phyloP scores from a whole-genome alignment of 2,113 vertebrate species.

The Pelodiscus sinensis region DNA sequence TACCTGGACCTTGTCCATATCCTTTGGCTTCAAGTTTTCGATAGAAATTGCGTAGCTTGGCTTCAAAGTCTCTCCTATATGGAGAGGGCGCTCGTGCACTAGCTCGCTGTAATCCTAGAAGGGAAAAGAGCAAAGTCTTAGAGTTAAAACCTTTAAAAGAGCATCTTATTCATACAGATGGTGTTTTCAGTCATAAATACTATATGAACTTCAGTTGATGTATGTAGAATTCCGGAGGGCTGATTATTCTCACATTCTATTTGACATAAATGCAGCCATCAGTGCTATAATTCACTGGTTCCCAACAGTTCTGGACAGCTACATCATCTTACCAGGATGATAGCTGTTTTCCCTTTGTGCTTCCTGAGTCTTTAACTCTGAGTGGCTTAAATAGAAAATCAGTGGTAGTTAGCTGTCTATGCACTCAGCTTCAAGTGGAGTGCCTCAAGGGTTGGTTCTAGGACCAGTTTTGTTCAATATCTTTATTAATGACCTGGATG shows the following conservation, averaged over 20 bases:
- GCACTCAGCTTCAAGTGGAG: background rate
- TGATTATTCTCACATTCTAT: background rate
- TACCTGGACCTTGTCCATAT: constrained; percentile 96
- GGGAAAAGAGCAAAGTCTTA: constrained; percentile 26
- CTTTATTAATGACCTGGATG: too few relatives aligned
- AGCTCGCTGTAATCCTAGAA: constrained; percentile 90
- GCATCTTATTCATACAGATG: background rate
- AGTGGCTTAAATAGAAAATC: background rate
- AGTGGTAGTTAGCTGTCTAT: background rate
- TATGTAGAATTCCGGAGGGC: background rate
- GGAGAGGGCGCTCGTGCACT: constrained; percentile 93
- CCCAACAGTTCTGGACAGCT: background rate
- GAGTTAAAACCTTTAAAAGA: background rate
- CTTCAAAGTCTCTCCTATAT: constrained; percentile 97
- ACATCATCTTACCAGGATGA: background rate
- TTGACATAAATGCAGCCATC: background rate
- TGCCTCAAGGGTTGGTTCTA: too few relatives aligned
- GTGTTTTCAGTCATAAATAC: background rate
- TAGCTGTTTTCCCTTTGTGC: background rate
- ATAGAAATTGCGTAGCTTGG: constrained; percentile 98
- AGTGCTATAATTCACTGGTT: background rate
- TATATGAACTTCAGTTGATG: background rate
- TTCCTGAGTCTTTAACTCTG: background rate
- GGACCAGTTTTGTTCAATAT: too few relatives aligned
- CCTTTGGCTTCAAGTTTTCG: constrained; percentile 98